These are phyloP conservation scores for Struthidea cinerea DNA, from an alignment of 2,113 vertebrate genomes.

Conservation along the genomic window DNA sequence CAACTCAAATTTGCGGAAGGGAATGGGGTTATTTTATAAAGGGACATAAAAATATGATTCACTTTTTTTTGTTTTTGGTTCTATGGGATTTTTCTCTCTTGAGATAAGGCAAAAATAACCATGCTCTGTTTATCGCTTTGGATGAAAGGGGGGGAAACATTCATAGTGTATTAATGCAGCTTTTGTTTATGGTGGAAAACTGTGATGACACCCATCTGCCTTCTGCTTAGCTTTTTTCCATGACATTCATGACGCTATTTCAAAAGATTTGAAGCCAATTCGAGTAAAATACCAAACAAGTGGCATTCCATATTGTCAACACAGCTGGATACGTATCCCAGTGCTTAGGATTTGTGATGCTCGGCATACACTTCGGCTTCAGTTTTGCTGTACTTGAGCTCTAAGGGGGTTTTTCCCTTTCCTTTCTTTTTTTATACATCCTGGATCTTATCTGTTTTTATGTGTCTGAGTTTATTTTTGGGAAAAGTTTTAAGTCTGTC, in stretches of 20 bases:
- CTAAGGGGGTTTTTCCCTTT: background rate
- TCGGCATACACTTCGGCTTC: background rate
- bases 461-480: background rate
- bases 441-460: background rate
- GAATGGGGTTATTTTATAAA: background rate
- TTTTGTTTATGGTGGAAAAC: constrained; percentile 50
- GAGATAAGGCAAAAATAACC: constrained; percentile 14
- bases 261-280: background rate
- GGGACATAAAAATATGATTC: background rate
- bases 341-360: background rate
- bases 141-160: background rate
- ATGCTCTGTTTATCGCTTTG: constrained; percentile 3
- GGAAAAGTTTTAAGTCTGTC: background rate
- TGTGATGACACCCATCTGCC: constrained; percentile 26
- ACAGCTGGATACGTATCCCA: constrained; percentile 18
- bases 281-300: constrained; percentile 16
- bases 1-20: background rate
- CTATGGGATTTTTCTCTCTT: background rate
- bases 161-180: constrained; percentile 33
- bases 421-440: background rate
- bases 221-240: constrained; percentile 36
- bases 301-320: constrained; percentile 13
- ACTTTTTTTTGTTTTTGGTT: background rate
- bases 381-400: background rate
- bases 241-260: constrained; percentile 44